Base-by-base conservation (phyloP, 2,113 vertebrate species). In the Cyrtonyx montezumae region DNA sequence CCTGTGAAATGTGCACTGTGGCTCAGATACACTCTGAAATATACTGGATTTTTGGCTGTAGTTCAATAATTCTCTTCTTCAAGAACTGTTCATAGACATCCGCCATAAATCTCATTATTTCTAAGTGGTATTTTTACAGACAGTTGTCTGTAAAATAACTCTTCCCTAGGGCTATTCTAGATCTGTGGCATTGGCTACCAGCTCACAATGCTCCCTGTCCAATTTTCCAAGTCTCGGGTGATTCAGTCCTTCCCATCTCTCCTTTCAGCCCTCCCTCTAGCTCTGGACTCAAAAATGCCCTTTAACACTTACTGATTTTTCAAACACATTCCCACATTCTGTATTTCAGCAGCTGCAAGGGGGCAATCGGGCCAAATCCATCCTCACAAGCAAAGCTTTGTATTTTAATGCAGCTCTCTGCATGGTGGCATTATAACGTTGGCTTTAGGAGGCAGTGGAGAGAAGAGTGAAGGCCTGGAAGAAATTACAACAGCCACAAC, bases 321-420 rank as follows among this genome's bases (percentile, higher is more conserved):
- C 92, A 92, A 75, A 83, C 71, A 84, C 53, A 87, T 84, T 94
- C 92, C 80, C 94, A 95, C 79, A 91, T 94, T 94, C 67, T 82
- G 0, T 67, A 71, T 92, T 94, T 61, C 26, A 53, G 96, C 95
- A 96, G 96, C 96, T 95, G 93, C 65, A 80, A 96, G 76, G 66
- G 63, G 53, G 46, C 83, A 94, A 65, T 80, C 2, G 1, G 90
- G 91, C 94, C 93, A 97, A 93, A 62, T 36, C 82, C 56, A 69
- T 46, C 79, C 69, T 76, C 81, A 97, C 95, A 97, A 96, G 91
- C 48, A 80, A 74, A 93, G 80, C 96, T 97, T 97, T 98, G 97
- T 97, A 87, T 84, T 93, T 88, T 0, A 53, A 78, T 56, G 49
- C 93, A 94, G 91, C 40, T 10, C 80, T 48, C 82, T 96, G 85